phyloP scores from a whole-genome alignment of 2,113 vertebrate species.

The Planiliza haematocheilus region DNA sequence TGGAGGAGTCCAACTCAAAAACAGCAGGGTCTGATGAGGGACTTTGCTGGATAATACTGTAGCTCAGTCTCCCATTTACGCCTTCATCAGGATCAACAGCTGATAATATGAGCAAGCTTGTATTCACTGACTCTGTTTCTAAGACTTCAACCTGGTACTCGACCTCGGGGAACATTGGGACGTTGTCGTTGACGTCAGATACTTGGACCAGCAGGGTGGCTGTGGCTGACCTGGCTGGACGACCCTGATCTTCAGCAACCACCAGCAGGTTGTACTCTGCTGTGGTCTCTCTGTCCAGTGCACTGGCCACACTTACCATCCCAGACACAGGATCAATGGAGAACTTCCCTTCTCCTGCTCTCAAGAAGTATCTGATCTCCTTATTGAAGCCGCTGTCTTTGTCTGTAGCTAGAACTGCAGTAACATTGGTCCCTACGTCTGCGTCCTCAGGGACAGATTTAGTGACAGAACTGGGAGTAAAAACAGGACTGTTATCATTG shows the following conservation, averaged over 20 bases:
- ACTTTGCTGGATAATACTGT: slow-evolving; percentile 72
- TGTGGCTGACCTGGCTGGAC: slow-evolving; percentile 61
- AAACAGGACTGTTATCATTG: slow-evolving; percentile 84
- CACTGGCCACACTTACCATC: slow-evolving; percentile 64
- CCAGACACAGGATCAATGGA: slow-evolving; percentile 74
- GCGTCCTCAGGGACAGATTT: slow-evolving; percentile 54
- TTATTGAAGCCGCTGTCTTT: slow-evolving; percentile 80
- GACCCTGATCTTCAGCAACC: slow-evolving; percentile 83
- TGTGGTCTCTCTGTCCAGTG: slow-evolving; percentile 81
- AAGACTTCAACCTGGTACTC: slow-evolving; percentile 59
- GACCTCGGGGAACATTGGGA: slow-evolving; percentile 68
- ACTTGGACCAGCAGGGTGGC: slow-evolving; percentile 68
- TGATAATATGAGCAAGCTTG: slow-evolving; percentile 52
- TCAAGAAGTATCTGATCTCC: slow-evolving; percentile 80
- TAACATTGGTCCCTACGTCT: slow-evolving; percentile 34
- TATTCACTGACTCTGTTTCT: slow-evolving; percentile 67
- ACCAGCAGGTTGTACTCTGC: slow-evolving; percentile 74
- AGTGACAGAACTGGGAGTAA: slow-evolving; percentile 38
- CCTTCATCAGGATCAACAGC: slow-evolving; percentile 81
- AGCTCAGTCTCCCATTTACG: slow-evolving; percentile 68
- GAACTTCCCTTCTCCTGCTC: slow-evolving; percentile 79
- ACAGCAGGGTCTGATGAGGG: slow-evolving; percentile 28
- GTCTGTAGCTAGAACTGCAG: slow-evolving; percentile 62
- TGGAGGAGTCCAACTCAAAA: slow-evolving; percentile 72
- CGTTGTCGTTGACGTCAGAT: slow-evolving; percentile 81